phyloP scores from a whole-genome alignment of 2,888 invertebrate genomes.

The Perizoma affinitatum region DNA sequence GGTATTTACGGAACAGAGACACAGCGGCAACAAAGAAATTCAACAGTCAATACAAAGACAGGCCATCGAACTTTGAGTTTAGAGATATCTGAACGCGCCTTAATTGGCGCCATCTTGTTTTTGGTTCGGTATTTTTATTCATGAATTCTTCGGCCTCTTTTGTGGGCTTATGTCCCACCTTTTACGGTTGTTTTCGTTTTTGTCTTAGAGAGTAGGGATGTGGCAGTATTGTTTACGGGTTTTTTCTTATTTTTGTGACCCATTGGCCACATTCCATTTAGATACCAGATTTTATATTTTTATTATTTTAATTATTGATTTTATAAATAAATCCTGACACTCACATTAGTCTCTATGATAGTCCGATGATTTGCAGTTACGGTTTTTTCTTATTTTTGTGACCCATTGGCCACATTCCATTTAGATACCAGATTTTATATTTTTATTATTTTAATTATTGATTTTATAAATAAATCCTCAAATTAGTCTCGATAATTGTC shows the following conservation, averaged over 20 bases:
- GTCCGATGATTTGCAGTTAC: too few relatives aligned
- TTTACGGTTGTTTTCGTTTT: conserved; percentile 56
- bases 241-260: conserved; percentile 25
- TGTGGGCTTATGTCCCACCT: conserved; percentile 52
- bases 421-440: background rate
- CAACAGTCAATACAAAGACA: conserved; percentile 43
- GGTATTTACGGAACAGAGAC: conserved; percentile 14
- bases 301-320: too few relatives aligned
- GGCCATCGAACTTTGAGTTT: conserved; percentile 55
- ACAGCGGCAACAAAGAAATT: conserved; percentile 28
- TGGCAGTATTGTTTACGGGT: conserved; percentile 36
- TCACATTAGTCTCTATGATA: too few relatives aligned
- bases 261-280: conserved; percentile 21
- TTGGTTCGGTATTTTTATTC: conserved; percentile 74
- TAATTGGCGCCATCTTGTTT: conserved; percentile 69
- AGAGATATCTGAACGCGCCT: conserved; percentile 59
- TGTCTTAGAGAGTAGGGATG: conserved; percentile 39
- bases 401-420: conserved; percentile 23
- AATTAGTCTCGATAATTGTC: background rate
- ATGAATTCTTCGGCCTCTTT: conserved; percentile 63
- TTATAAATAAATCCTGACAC: too few relatives aligned
- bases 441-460: too few relatives aligned
- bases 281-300: background rate
- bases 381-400: conserved; percentile 26
- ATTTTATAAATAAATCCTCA: background rate